Evolutionary conservation across 2,797 vertebrate species (phyloP).

Genomic region (Champsocephalus gunnari): DNA sequence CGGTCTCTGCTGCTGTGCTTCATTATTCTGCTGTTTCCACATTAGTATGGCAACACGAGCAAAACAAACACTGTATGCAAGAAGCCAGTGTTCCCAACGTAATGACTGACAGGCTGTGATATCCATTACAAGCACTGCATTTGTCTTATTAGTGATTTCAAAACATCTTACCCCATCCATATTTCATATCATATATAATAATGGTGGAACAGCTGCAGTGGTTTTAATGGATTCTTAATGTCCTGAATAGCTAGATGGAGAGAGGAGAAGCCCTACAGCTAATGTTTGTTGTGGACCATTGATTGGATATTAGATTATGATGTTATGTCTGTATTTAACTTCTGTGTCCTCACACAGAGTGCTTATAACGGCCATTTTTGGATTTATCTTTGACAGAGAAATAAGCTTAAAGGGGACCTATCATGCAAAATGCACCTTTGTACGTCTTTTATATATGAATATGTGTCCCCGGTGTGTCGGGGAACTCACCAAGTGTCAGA

Average conservation of each 20-base stretch:
- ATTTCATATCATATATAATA: background rate
- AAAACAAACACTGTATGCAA: conserved; percentile 9
- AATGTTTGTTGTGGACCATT: background rate
- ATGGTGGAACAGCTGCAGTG: background rate
- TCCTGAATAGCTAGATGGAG: conserved; percentile 2
- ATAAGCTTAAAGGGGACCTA: too few species aligned
- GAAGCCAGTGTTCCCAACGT: background rate
- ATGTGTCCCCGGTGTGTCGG: too few species aligned
- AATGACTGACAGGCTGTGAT: conserved; percentile 15
- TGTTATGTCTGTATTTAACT: too few species aligned
- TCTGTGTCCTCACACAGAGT: too few species aligned
- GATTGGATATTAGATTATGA: too few species aligned
- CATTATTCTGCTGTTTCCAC: conserved; percentile 43
- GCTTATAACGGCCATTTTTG: too few species aligned
- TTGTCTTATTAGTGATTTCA: conserved; percentile 3
- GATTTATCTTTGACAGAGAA: too few species aligned
- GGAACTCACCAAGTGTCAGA: too few species aligned
- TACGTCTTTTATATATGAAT: too few species aligned
- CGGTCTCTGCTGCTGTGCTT: conserved; percentile 32
- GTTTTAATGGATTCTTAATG: conserved; percentile 19
- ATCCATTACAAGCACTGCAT: background rate
- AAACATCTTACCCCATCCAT: conserved; percentile 3
- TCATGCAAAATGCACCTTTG: too few species aligned
- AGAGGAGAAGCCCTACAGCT: background rate
- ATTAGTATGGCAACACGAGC: conserved; percentile 13